Conservation (phyloP, 2,888 invertebrate genomes). For the Lomographa bimaculata region DNA sequence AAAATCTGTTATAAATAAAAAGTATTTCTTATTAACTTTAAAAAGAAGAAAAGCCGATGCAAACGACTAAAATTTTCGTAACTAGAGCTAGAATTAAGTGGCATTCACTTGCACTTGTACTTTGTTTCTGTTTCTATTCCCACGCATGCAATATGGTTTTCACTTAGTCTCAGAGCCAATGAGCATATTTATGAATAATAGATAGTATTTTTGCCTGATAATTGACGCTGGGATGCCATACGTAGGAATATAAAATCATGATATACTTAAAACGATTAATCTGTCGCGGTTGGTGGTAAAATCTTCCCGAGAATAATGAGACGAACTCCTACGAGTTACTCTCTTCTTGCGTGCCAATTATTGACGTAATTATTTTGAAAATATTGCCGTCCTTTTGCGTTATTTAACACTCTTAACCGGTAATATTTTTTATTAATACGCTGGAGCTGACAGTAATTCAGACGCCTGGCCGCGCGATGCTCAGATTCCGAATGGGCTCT, state of each 20-base stretch:
- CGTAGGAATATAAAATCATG: slow-evolving; percentile 63
- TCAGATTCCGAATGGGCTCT: slow-evolving; percentile 69
- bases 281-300: slow-evolving; percentile 80
- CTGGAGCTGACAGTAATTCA: slow-evolving; percentile 54
- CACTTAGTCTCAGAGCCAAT: slow-evolving; percentile 42
- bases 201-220: slow-evolving; percentile 74
- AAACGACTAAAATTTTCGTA: too few relatives aligned
- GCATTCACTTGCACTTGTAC: neutral
- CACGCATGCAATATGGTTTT: slow-evolving; percentile 55
- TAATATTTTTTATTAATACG: slow-evolving; percentile 70
- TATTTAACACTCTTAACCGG: slow-evolving; percentile 69
- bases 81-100: too few relatives aligned
- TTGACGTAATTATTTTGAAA: slow-evolving; percentile 82
- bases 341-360: slow-evolving; percentile 77
- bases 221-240: slow-evolving; percentile 62
- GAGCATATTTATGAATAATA: slow-evolving; percentile 61
- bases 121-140: slow-evolving; percentile 17
- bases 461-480: slow-evolving; percentile 43
- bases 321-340: slow-evolving; percentile 57
- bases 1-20: too few relatives aligned
- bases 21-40: too few relatives aligned
- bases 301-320: slow-evolving; percentile 72
- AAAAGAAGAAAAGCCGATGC: too few relatives aligned
- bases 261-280: slow-evolving; percentile 81
- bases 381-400: slow-evolving; percentile 73